phyloP scores from a whole-genome alignment of 1,140 invertebrate genomes.

The Brachionus calyciflorus region DNA sequence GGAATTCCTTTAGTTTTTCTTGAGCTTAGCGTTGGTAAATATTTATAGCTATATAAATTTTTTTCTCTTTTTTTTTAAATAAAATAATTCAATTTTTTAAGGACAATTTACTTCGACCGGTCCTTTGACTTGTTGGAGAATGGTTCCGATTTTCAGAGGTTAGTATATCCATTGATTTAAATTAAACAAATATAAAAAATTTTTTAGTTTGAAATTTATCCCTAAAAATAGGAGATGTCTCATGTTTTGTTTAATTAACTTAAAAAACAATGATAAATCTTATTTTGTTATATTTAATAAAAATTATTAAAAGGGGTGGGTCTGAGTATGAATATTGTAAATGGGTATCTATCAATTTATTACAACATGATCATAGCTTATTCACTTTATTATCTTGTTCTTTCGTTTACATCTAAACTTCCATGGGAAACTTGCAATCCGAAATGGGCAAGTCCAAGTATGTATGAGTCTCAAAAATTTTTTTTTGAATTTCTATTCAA shows the following conservation, averaged over 20 bases:
- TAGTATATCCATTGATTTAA: no score
- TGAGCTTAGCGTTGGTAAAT: constrained; percentile 51
- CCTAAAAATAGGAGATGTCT: no score
- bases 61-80: no score
- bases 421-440: constrained; percentile 82
- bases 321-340: constrained; percentile 46
- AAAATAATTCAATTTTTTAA: neutral
- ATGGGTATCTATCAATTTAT: constrained; percentile 57
- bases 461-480: constrained; percentile 59
- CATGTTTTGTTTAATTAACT: no score
- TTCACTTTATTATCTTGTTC: constrained; percentile 86
- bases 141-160: constrained; percentile 72
- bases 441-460: constrained; percentile 65
- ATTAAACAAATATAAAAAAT: no score
- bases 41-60: constrained; percentile 48
- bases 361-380: constrained; percentile 92
- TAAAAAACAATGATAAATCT: no score
- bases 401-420: constrained; percentile 70
- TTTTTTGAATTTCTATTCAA: neutral
- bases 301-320: constrained; percentile 50
- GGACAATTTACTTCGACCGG: constrained; percentile 61
- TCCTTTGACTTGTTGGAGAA: constrained; percentile 63
- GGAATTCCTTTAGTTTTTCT: constrained; percentile 53
- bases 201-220: no score
- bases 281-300: neutral